Evolutionary conservation across 2,888 invertebrate genomes (phyloP).

Genomic region (Fragum fragum): DNA sequence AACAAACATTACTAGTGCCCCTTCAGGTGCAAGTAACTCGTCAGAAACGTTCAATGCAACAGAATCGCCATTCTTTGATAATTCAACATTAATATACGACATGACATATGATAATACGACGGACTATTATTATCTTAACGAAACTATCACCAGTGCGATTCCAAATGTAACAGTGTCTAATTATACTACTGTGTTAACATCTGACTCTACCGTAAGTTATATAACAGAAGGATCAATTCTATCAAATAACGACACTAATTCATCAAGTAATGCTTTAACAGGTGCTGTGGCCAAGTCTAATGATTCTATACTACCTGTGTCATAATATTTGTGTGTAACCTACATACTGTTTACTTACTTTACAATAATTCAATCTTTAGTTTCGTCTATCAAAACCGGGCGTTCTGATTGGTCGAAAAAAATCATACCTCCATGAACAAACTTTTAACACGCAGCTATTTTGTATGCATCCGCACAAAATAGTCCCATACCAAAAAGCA

Average conservation of each 20-base stretch:
- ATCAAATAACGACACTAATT: background rate
- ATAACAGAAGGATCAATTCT: background rate
- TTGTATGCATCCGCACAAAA: too few relatives aligned
- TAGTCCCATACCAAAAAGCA: too few relatives aligned
- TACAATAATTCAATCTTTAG: too few relatives aligned
- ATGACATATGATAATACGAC: constrained; percentile 5
- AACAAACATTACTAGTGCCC: background rate
- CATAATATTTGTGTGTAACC: too few relatives aligned
- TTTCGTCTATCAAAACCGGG: too few relatives aligned
- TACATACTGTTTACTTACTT: too few relatives aligned
- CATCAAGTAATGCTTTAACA: background rate
- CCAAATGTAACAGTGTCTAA: background rate
- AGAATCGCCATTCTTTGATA: constrained; percentile 1
- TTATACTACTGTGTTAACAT: background rate
- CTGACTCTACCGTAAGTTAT: background rate
- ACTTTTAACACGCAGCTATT: too few relatives aligned
- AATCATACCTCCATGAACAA: too few relatives aligned
- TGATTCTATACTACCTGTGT: too few relatives aligned
- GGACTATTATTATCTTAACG: constrained; percentile 14
- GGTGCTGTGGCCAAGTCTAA: too few relatives aligned
- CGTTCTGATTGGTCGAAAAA: too few relatives aligned
- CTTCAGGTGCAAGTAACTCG: background rate
- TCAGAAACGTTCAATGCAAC: background rate
- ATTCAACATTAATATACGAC: background rate
- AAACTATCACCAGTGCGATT: background rate